Evolutionary conservation across 2,113 vertebrate genomes (phyloP), one percentile per base, ranked within the genome.

Genomic region (Theristicus caerulescens): DNA sequence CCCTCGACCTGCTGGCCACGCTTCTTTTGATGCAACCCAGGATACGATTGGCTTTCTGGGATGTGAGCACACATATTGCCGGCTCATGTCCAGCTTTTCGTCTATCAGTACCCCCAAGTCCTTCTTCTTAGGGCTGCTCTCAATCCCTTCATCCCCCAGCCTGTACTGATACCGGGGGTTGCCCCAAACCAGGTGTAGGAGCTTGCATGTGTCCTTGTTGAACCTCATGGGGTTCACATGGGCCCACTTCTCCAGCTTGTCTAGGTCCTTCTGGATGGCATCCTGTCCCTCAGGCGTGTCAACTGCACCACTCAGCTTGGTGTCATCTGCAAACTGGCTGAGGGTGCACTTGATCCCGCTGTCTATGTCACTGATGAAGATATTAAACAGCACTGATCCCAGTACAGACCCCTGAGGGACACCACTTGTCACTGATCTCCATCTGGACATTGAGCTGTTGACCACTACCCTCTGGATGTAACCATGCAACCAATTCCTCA

Each of bases 221-320:
- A 61, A 78, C 11, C 16, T 42, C 47, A 79, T 42, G 24, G 21
- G 3, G 22, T 65, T 79, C 31, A 65, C 29, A 52, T 1, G 4
- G 22, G 6, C 13, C 27, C 29, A 52, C 22, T 20, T 79, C 22
- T 42, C 3, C 5, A 40, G 31, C 61, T 62, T 51, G 9, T 64
- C 21, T 36, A 18, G 10, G 29, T 55, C 70, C 29, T 11, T 42
- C 36, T 42, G 5, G 13, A n/a, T 66, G 77, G 24, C 25, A 44
- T 44, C 51, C 51, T 2, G 3, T 54, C 62, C 38, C 31, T 44
- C 40, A 44, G 24, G 17, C 0, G 0, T n/a, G 31, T 25, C 16
- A 12, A 19, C 52, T 7, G 5, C 27, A 58, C 22, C 22, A 21
- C 27, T 36, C 16, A 40, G 6, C 19, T 81, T 67, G 10, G 19